phyloP scores from a whole-genome alignment of 1,140 invertebrate species.

The Galleria mellonella region DNA sequence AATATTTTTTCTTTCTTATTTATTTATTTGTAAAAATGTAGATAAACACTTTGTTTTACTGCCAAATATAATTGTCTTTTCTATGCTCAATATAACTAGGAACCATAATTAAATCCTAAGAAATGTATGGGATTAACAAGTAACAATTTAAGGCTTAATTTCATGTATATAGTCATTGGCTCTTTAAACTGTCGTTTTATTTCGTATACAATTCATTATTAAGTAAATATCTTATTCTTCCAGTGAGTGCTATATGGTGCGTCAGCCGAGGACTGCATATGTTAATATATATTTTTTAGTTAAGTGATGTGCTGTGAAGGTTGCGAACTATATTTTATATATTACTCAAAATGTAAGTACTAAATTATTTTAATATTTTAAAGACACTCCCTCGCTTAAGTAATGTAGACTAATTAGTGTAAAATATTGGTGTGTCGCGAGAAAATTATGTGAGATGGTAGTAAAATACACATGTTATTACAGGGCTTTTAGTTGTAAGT shows the following conservation, averaged over 20 bases:
- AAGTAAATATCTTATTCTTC: slow-evolving; percentile 19
- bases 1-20: no score
- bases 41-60: no score
- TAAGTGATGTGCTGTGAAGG: slow-evolving; percentile 52
- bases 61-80: no score
- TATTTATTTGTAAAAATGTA: no score
- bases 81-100: no score
- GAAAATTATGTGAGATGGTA: slow-evolving; percentile 28
- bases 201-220: not conserved
- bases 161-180: no score
- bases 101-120: no score
- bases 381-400: slow-evolving; percentile 60
- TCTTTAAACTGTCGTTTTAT: no score
- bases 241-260: slow-evolving; percentile 29
- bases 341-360: slow-evolving; percentile 55
- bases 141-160: no score
- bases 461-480: slow-evolving; percentile 20
- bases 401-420: slow-evolving; percentile 40
- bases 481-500: slow-evolving; percentile 9
- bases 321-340: slow-evolving; percentile 54
- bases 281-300: slow-evolving; percentile 32
- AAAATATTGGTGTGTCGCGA: slow-evolving; percentile 42
- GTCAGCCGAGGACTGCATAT: slow-evolving; percentile 14
- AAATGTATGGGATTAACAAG: no score
- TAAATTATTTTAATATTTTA: slow-evolving; percentile 72